phyloP scores from a whole-genome alignment of 2,113 vertebrate genomes.

The Panurus biarmicus region DNA sequence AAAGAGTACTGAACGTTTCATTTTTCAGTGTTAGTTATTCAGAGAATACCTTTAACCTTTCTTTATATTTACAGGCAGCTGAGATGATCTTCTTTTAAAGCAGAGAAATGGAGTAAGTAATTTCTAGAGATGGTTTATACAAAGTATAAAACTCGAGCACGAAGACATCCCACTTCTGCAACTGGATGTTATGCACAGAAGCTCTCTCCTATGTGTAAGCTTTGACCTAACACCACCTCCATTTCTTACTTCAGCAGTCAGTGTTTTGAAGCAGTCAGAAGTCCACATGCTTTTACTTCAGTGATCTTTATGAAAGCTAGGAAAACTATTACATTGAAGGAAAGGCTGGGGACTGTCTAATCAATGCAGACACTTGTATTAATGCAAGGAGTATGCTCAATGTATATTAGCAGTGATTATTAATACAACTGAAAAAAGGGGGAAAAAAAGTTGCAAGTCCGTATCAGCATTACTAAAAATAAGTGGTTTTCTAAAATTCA shows the following conservation, averaged over 20 bases:
- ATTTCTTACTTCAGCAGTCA: neutral
- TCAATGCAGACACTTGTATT: neutral
- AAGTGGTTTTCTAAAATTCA: neutral
- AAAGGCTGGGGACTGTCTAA: neutral
- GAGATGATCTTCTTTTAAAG: neutral
- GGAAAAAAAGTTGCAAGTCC: neutral
- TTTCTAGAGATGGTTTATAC: neutral
- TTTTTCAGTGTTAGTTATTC: neutral
- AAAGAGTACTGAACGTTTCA: neutral
- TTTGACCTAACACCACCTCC: rapidly evolving
- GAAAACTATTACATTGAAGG: neutral
- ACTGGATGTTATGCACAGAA: neutral
- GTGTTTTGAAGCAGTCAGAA: neutral
- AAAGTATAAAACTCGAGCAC: neutral
- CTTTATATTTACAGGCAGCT: neutral
- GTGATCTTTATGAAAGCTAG: neutral
- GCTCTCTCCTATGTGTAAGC: neutral
- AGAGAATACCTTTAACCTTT: neutral
- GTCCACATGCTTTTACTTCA: neutral
- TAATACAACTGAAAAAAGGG: neutral
- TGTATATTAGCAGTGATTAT: neutral
- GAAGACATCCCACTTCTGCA: neutral
- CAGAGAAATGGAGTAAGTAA: neutral
- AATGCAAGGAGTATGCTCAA: neutral
- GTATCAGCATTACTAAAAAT: neutral